Evolutionary conservation across 1,140 invertebrate genomes (phyloP).

Genomic region (Panagrolaimus sp.): DNA sequence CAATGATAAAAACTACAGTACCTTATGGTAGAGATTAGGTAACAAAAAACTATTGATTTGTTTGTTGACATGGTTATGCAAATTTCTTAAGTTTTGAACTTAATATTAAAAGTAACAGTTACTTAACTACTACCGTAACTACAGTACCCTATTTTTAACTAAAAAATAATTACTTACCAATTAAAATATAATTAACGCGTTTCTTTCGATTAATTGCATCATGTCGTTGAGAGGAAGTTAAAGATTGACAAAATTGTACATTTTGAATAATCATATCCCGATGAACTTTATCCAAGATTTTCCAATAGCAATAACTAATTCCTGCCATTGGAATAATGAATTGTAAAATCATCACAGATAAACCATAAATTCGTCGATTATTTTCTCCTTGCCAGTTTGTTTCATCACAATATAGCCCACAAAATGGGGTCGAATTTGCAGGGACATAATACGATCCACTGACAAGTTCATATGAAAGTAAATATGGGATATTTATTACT

Average conservation of each 20-base stretch:
- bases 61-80: too few species aligned
- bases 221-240: constrained; percentile 48
- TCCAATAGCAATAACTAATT: constrained; percentile 57
- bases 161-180: constrained; percentile 20
- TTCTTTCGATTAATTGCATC: constrained; percentile 55
- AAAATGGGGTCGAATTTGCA: constrained; percentile 51
- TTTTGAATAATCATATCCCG: constrained; percentile 59
- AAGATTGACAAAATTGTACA: constrained; percentile 50
- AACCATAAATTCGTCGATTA: constrained; percentile 48
- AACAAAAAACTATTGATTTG: too few species aligned
- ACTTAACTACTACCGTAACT: too few species aligned
- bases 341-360: constrained; percentile 56
- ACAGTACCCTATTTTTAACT: too few species aligned
- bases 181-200: constrained; percentile 58
- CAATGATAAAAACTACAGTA: too few species aligned
- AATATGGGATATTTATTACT: constrained; percentile 55
- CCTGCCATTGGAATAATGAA: constrained; percentile 58
- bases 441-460: constrained; percentile 53
- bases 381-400: constrained; percentile 53
- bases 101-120: too few species aligned
- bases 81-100: too few species aligned
- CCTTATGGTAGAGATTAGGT: too few species aligned
- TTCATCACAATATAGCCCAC: constrained; percentile 55
- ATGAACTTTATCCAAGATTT: constrained; percentile 52
- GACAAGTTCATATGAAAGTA: constrained; percentile 48